Percentiles rank a stretch among this genome's conserved stretches.
These are phyloP conservation scores for Clytia hemisphaerica DNA, from an alignment of 30 jellyfish, hydroid and myxozoan genomes.

Conservation along the genomic window DNA sequence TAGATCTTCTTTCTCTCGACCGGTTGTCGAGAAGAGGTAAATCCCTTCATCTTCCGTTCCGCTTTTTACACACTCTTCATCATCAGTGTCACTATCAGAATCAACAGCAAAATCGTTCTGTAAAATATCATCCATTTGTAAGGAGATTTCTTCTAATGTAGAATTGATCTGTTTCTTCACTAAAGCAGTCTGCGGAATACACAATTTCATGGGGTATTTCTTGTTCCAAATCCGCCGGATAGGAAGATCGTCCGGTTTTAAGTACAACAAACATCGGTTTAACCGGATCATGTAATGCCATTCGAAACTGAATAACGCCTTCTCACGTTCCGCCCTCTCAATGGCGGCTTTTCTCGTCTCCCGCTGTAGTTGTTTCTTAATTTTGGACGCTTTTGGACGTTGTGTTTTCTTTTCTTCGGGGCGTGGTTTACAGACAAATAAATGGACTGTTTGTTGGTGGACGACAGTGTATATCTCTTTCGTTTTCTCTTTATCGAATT, in stretches of 20 bases:
- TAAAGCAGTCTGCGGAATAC: conserved; percentile 64
- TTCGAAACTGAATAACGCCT: conserved; percentile 65
- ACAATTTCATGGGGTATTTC: conserved; percentile 77
- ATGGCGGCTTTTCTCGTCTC: conserved; percentile 20
- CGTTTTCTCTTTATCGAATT: conserved; percentile 37
- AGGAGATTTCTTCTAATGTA: conserved; percentile 69
- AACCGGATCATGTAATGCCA: conserved; percentile 55
- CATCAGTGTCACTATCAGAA: background rate
- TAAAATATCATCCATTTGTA: conserved; percentile 41
- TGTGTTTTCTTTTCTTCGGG: conserved; percentile 36
- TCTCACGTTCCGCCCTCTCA: conserved; percentile 14
- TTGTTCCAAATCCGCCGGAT: conserved; percentile 95
- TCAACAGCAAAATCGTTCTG: too few relatives aligned
- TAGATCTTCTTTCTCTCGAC: conserved; percentile 97
- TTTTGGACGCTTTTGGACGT: conserved; percentile 38
- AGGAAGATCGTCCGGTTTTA: conserved; percentile 86
- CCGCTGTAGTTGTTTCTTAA: conserved; percentile 39
- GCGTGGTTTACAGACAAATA: conserved; percentile 56
- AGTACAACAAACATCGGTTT: conserved; percentile 36
- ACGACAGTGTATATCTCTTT: conserved; percentile 71
- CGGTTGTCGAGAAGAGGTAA: conserved; percentile 71
- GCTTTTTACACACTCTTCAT: conserved; percentile 24
- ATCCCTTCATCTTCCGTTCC: conserved; percentile 42
- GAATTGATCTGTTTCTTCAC: conserved; percentile 53
- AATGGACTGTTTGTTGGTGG: conserved; percentile 46